Evolutionary conservation across 2,888 invertebrate genomes (phyloP).

Genomic region (Sarcophaga carnaria): DNA sequence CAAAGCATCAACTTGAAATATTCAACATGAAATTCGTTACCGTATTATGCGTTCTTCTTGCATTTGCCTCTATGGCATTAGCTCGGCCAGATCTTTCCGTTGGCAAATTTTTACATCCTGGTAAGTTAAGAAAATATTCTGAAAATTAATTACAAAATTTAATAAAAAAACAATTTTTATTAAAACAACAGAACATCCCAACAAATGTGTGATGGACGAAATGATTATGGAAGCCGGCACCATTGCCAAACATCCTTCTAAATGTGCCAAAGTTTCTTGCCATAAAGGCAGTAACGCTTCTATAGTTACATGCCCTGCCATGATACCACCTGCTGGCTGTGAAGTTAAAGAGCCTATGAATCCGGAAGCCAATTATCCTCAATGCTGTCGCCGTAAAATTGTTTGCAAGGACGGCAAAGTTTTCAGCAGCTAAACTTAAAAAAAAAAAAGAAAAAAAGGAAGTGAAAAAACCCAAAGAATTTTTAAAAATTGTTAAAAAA

Average conservation of each 20-base stretch:
- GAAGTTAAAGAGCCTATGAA: constrained; percentile 18
- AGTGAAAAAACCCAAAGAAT: too few species aligned
- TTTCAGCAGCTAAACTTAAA: constrained; percentile 41
- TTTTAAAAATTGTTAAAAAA: too few species aligned
- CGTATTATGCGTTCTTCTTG: constrained; percentile 20
- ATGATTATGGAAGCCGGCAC: constrained; percentile 25
- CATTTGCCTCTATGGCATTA: background rate
- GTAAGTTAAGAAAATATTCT: constrained; percentile 16
- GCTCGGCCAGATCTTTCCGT: constrained; percentile 24
- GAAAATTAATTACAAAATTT: background rate
- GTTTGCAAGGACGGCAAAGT: constrained; percentile 40
- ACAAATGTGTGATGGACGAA: constrained; percentile 38
- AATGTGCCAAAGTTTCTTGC: constrained; percentile 49
- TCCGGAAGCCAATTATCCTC: constrained; percentile 51
- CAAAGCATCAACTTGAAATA: constrained; percentile 11
- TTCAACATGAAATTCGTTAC: constrained; percentile 48
- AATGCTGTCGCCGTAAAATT: constrained; percentile 50
- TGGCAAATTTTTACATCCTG: constrained; percentile 35
- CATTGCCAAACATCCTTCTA: constrained; percentile 36
- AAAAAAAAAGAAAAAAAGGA: too few species aligned
- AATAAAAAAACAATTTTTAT: too few species aligned
- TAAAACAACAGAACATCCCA: constrained; percentile 19
- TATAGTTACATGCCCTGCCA: constrained; percentile 37
- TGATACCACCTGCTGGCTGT: constrained; percentile 44
- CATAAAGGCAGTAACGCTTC: constrained; percentile 42